These are phyloP conservation scores for Bagarius yarrelli DNA, from an alignment of 2,113 vertebrate species.

Conservation along the genomic window DNA sequence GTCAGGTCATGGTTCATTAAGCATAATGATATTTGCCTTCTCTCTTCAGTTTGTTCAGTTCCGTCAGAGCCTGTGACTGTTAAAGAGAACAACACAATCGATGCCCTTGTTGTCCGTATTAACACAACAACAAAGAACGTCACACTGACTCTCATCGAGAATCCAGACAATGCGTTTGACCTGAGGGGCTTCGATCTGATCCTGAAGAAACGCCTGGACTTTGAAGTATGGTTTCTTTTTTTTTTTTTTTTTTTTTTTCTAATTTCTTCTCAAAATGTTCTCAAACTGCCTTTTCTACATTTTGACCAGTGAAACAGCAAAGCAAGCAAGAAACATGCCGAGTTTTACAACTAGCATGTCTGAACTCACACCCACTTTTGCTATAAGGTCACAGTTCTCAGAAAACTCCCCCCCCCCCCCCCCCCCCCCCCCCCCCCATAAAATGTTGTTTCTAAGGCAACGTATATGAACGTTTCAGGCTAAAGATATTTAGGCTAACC, in stretches of 20 bases:
- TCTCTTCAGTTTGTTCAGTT: slow-evolving; percentile 66
- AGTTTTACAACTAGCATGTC: not conserved
- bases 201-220: slow-evolving; percentile 70
- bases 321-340: not conserved
- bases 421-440: not conserved
- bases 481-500: not conserved
- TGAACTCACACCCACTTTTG: not conserved
- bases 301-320: not conserved
- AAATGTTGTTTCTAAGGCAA: too few species aligned
- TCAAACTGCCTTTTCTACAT: not conserved
- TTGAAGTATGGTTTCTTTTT: slow-evolving; percentile 62
- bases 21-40: slow-evolving; percentile 17
- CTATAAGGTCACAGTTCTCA: not conserved
- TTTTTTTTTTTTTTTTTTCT: too few species aligned
- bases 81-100: slow-evolving; percentile 69
- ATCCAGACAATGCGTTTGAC: slow-evolving; percentile 68
- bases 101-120: slow-evolving; percentile 63
- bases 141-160: slow-evolving; percentile 56
- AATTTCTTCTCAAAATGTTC: not conserved
- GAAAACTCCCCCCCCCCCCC: not conserved
- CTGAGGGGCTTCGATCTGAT: slow-evolving; percentile 64
- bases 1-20: slow-evolving; percentile 27
- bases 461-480: not conserved
- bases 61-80: slow-evolving; percentile 60
- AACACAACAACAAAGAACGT: slow-evolving; percentile 57